Conservation (phyloP, 2,113 vertebrate genomes). For the Rhegmatorhina hoffmannsi region DNA sequence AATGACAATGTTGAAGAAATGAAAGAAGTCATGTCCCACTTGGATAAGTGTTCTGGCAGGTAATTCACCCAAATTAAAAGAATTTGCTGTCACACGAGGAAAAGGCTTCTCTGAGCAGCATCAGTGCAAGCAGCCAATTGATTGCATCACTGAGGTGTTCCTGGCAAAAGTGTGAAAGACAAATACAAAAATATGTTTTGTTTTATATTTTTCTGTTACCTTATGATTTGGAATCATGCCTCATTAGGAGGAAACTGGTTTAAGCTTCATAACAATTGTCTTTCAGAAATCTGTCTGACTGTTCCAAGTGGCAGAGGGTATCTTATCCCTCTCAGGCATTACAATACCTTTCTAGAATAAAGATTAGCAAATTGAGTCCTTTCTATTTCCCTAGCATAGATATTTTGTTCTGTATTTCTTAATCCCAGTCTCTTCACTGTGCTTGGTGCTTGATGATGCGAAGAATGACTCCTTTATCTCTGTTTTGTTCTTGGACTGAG, state of each 20-base stretch:
- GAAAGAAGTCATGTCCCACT: background rate
- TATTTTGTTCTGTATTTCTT: conserved; percentile 5
- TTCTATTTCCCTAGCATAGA: background rate
- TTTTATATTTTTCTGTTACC: background rate
- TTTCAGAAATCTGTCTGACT: background rate
- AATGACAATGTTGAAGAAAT: background rate
- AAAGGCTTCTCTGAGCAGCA: background rate
- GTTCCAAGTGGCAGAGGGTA: background rate
- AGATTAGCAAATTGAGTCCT: background rate
- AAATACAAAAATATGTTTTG: background rate
- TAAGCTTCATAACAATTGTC: background rate
- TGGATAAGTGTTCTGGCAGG: background rate
- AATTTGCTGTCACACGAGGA: background rate
- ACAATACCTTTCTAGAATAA: background rate
- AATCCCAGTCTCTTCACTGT: background rate
- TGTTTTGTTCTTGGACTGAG: background rate
- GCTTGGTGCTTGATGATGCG: background rate
- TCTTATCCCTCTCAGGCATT: background rate
- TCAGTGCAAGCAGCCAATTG: background rate
- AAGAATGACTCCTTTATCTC: background rate
- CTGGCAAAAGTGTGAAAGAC: background rate
- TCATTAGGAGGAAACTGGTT: background rate
- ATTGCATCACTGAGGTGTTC: background rate
- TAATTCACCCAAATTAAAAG: background rate
- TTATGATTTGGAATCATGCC: background rate